Percentiles rank a stretch among this genome's conserved stretches.
Conservation (phyloP, 2,888 invertebrate species). For the Cantharis flavilabris region DNA sequence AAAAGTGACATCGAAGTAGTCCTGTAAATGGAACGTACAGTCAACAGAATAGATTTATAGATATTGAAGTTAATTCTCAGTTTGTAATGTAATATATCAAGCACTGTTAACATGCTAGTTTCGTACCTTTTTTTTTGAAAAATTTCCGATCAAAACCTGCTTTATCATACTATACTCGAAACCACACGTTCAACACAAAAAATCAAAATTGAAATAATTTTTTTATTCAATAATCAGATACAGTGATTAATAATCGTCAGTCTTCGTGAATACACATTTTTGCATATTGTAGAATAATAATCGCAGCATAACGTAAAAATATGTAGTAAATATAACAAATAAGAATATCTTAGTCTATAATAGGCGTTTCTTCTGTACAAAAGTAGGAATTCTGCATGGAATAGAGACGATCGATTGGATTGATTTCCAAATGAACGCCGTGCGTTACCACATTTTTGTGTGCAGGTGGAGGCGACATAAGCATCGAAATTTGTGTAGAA, state of each 20-base stretch:
- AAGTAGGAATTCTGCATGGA: slow-evolving; percentile 70
- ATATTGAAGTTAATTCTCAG: too few species aligned
- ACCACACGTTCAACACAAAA: not conserved
- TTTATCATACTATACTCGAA: not conserved
- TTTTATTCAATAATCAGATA: not conserved
- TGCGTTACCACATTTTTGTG: slow-evolving; percentile 52
- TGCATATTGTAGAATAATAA: not conserved
- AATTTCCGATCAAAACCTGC: too few species aligned
- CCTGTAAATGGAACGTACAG: too few species aligned
- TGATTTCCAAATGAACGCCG: slow-evolving; percentile 41
- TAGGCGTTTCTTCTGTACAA: slow-evolving; percentile 59
- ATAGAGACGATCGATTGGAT: slow-evolving; percentile 66
- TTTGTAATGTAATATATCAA: too few species aligned
- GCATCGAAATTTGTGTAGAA: slow-evolving; percentile 42
- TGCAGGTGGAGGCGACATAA: slow-evolving; percentile 51
- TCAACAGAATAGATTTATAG: too few species aligned
- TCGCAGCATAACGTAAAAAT: not conserved
- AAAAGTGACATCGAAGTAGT: too few species aligned
- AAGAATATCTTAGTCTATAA: slow-evolving; percentile 41
- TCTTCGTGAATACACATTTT: not conserved
- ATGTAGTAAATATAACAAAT: not conserved
- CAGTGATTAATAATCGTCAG: not conserved
- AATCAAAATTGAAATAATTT: not conserved
- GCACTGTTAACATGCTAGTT: too few species aligned
- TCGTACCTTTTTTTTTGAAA: too few species aligned